Conservation (phyloP, 2,113 vertebrate species). For the Amia ocellicauda region DNA sequence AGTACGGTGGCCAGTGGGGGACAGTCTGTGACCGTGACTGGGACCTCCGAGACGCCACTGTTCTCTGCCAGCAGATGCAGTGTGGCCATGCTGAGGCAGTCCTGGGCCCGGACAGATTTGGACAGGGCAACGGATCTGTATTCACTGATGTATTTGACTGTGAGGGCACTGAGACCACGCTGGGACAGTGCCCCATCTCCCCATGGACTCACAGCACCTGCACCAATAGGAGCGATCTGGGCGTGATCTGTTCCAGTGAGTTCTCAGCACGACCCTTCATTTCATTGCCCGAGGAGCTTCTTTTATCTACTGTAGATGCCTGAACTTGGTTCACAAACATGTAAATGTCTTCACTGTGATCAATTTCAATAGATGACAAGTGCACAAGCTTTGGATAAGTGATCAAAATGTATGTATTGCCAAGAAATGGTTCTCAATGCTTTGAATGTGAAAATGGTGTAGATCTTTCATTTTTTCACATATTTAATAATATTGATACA, state of each 20-base stretch:
- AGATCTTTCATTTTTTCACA: too few relatives aligned
- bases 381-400: too few relatives aligned
- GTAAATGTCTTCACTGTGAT: too few relatives aligned
- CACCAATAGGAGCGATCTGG: background rate
- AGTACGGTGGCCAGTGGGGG: background rate
- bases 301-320: too few relatives aligned
- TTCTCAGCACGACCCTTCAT: too few relatives aligned
- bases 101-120: conserved; percentile 27
- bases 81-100: conserved; percentile 36
- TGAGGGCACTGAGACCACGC: conserved; percentile 34
- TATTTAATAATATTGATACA: too few relatives aligned
- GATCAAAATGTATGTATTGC: too few relatives aligned
- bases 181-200: conserved; percentile 31
- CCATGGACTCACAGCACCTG: background rate
- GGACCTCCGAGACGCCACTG: conserved; percentile 31
- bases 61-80: conserved; percentile 37
- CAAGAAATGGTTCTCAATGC: too few relatives aligned
- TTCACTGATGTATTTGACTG: conserved; percentile 37
- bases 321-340: too few relatives aligned
- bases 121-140: conserved; percentile 23
- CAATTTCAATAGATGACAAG: too few relatives aligned
- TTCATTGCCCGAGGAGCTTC: too few relatives aligned
- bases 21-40: conserved; percentile 33
- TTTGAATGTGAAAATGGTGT: too few relatives aligned
- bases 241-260: background rate